phyloP scores from a whole-genome alignment of 2,888 invertebrate genomes.

The Uloborus plumipes region DNA sequence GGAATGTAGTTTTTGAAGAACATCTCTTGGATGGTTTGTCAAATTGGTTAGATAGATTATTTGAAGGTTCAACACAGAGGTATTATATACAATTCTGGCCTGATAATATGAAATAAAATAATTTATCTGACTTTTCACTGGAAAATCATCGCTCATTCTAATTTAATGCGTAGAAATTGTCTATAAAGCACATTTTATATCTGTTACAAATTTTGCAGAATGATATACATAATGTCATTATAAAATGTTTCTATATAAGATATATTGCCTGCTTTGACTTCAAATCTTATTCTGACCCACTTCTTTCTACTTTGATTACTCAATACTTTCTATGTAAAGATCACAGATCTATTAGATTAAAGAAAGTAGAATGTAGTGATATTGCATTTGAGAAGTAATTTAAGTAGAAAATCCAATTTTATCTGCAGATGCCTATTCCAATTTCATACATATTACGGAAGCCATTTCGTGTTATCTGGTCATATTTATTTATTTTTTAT shows the following conservation, averaged over 20 bases:
- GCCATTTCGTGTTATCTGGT: too few relatives aligned
- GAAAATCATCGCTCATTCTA: not conserved
- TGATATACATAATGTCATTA: not conserved
- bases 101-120: conserved; percentile 68
- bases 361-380: too few relatives aligned
- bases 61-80: conserved; percentile 95
- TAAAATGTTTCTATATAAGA: not conserved
- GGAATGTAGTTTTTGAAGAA: conserved; percentile 77
- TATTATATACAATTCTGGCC: conserved; percentile 99
- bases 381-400: too few relatives aligned
- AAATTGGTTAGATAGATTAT: conserved; percentile 96
- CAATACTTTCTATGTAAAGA: too few relatives aligned
- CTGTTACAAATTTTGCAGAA: not conserved
- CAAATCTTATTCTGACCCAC: too few relatives aligned
- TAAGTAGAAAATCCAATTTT: too few relatives aligned
- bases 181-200: not conserved
- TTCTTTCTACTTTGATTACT: too few relatives aligned
- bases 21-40: conserved; percentile 91
- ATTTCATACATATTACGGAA: too few relatives aligned
- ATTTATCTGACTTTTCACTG: not conserved
- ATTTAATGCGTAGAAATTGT: not conserved
- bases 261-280: not conserved
- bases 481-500: too few relatives aligned
- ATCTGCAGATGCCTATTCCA: too few relatives aligned
- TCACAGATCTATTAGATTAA: too few relatives aligned